Base-by-base conservation (phyloP, 2,797 vertebrate genomes). In the Diglossa cyanea region DNA sequence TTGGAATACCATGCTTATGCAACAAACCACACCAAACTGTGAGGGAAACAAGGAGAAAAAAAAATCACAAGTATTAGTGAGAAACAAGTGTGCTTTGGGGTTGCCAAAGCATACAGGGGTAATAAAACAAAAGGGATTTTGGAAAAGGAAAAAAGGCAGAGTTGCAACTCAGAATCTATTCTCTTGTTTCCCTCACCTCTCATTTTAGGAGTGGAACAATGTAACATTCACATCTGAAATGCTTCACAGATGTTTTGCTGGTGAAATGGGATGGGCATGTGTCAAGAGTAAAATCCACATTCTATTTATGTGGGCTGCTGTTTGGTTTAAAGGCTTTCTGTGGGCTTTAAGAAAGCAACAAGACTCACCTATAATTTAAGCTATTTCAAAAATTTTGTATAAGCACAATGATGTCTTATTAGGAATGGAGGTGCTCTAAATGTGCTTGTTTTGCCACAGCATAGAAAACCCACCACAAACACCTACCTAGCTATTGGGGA, bases 11-110 rank as follows among this genome's bases (percentile, higher is more conserved):
- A 16, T 81, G 50, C 78, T 96, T 95, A 90, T 88, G 86, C 72
- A 95, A 94, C 80, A 95, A 96, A 93, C 94, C 94, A 63, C 74
- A 91, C 63, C 10, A 62, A 83, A 80, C 24, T 70, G 53, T 40
- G 58, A 86, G 45, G 68, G 33, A 92, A 86, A 75, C 17, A n/a
- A 55, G 71, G 35, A 79, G 47, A 31, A 82, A 88, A 86, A 86
- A 50, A 58, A 70, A 11, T 51, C 4, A 8, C 13, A 78, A 80
- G 28, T 42, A 61, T 90, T 90, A 94, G 78, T 42, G 47, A 63
- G 77, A 86, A 87, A 91, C n/a, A 93, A 91, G 71, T 72, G 58
- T 60, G n/a, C 84, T 54, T 50, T 42, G 62, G 42, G 20, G 21
- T 71, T 86, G 50, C 65, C 57, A 76, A 92, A 87, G 83, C 65